Evolutionary conservation across 2,888 invertebrate species (phyloP), one percentile per base, ranked within the genome.

Genomic region (Nomada flava): DNA sequence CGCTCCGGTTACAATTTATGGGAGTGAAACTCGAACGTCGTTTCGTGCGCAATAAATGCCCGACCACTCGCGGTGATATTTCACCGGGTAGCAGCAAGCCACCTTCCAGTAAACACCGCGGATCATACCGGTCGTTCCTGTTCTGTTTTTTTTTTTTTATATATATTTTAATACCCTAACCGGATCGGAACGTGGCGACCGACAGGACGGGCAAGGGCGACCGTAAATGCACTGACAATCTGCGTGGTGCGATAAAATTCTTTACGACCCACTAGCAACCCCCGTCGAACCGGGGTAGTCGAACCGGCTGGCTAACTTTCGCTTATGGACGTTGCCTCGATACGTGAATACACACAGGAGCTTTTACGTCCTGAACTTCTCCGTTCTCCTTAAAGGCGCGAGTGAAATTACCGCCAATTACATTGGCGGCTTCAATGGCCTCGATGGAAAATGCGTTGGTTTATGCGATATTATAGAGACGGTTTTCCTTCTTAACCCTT

Each of bases 101-200:
- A 13, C 13, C 44, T 26, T 52, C 44, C 67, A 50, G 77, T 78
- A 76, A 77, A 86, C 72, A 83, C 52, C 68, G 23, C 29, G 55
- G 57, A 76, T 50, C 50, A 65, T 50, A 62, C 64, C 42, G 47
- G 18, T n/a, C 67, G 50, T 44, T 67, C 55, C 70, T 76, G 36
- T 36, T 36, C 5, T 5, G 29, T 36, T 36, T 0, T 36, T 0
- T 36, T 0, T 36, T 36, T 36, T 36, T 36, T 36, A 7, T 84
- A 73, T 63, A 23, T 77, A 81, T 78, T 81, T 81, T 81, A 81
- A 86, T 84, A 72, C 79, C 62, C 72, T 63, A 60, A n/a, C 60
- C 26, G 82, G 52, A 71, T 68, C 68, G 76, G n/a, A 26, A 63
- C 23, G 47, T 29, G 42, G 72, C 52, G 77, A 69, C 60, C 62